Evolutionary conservation across 1,140 invertebrate species (phyloP), one percentile per base, ranked within the genome.

Genomic region (Drosophila micromelanica): DNA sequence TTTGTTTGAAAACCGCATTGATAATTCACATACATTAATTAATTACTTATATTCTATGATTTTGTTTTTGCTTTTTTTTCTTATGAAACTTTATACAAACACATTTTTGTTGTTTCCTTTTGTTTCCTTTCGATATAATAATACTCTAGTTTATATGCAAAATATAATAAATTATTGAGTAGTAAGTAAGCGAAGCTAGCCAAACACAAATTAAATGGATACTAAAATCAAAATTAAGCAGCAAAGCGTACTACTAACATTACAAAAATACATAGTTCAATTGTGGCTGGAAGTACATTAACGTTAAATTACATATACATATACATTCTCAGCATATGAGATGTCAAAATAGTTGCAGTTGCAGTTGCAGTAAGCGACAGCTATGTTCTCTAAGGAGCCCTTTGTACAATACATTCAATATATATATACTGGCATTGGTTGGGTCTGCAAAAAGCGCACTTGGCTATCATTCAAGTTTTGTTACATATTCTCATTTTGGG

Each of bases 131-230:
- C 43, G 45, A 64, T 52, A 57, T 74, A 68, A 77, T 77, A 80
- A 80, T 80, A 89, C 86, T 89, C 79, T 73, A 76, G 42, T 59
- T 59, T 73, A 72, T 74, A 77, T 23, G 68, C 70, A 80, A 79
- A 75, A 71, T 71, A 71, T 68, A 87, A 90, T 90, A 89, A 89
- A 70, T 85, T 76, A 89, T 73, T 86, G 73, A 86, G 69, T 85
- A 67, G 69, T 75, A 75, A 61, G 67, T 79, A 89, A 78, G 78
- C 78, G 73, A 73, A 84, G 72, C 80, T 73, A 52, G 70, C 70
- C 68, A 73, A 76, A 76, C 55, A 67, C 35, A 79, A 56, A 9
- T 38, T 56, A 76, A 68, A 38, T 52, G 45, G 51, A 65, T 68
- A 72, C 67, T 61, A 75, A 62, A 76, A 52, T 72, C 40, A 65